These are phyloP conservation scores for Metopia argyrocephala DNA, from an alignment of 2,888 invertebrate genomes.

Conservation along the genomic window DNA sequence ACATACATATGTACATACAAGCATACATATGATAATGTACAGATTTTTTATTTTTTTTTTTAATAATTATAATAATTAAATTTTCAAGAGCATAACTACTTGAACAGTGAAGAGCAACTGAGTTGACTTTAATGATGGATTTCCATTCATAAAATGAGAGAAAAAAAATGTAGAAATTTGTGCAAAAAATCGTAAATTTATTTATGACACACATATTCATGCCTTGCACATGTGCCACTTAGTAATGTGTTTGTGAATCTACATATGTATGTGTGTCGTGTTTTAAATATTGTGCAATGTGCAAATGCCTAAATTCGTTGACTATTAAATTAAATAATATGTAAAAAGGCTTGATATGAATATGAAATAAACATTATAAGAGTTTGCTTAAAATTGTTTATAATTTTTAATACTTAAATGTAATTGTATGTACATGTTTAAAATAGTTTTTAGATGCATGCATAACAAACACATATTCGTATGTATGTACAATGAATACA, in stretches of 20 bases:
- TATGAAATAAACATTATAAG: too few species aligned
- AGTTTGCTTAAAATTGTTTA: too few species aligned
- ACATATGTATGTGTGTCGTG: background rate
- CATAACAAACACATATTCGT: too few species aligned
- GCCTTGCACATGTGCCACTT: background rate
- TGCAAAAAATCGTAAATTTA: constrained; percentile 6
- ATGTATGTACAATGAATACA: too few species aligned
- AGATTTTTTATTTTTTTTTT: too few species aligned
- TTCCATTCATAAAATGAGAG: background rate
- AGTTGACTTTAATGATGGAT: constrained; percentile 19
- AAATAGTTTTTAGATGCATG: too few species aligned
- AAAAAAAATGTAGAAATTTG: background rate
- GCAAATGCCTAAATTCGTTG: background rate
- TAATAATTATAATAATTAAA: constrained; percentile 31
- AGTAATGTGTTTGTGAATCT: background rate
- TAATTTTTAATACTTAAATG: too few species aligned
- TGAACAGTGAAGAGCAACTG: background rate
- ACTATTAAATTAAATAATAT: background rate
- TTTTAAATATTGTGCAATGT: background rate
- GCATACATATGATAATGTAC: too few species aligned
- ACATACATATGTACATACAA: background rate
- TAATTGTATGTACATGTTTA: too few species aligned
- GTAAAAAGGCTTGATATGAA: background rate
- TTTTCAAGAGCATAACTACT: constrained; percentile 28
- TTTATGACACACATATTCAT: background rate